Conservation (phyloP, 2,113 vertebrate genomes). For the Dipodomys stephensi region DNA sequence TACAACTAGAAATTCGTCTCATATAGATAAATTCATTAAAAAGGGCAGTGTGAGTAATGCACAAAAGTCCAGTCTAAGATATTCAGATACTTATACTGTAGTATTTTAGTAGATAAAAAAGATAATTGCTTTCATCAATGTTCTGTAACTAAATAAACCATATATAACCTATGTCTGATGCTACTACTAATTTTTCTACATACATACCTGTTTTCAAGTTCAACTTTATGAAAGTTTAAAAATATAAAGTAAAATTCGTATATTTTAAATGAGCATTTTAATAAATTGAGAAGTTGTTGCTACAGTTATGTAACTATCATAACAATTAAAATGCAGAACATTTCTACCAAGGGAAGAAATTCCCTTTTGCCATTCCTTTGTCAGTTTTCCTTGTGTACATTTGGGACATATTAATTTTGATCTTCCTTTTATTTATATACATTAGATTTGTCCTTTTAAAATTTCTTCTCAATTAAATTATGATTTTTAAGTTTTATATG, state of each 20-base stretch:
- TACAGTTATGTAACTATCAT: not conserved
- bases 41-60: not conserved
- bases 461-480: too few relatives aligned
- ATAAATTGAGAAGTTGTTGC: not conserved
- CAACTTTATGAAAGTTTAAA: not conserved
- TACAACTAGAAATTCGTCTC: constrained; percentile 16
- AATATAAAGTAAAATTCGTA: not conserved
- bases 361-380: too few relatives aligned
- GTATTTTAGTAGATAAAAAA: not conserved
- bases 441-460: too few relatives aligned
- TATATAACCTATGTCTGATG: not conserved
- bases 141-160: not conserved
- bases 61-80: not conserved
- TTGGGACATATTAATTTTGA: too few relatives aligned
- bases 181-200: not conserved
- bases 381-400: too few relatives aligned
- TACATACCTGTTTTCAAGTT: not conserved
- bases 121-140: not conserved
- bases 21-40: constrained; percentile 7
- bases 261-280: not conserved
- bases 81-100: not conserved
- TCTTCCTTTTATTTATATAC: too few relatives aligned
- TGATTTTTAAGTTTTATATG: too few relatives aligned
- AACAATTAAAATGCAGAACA: not conserved
- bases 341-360: not conserved